Base-by-base conservation (phyloP, 1,140 invertebrate genomes). In the Steinernema feltiae region DNA sequence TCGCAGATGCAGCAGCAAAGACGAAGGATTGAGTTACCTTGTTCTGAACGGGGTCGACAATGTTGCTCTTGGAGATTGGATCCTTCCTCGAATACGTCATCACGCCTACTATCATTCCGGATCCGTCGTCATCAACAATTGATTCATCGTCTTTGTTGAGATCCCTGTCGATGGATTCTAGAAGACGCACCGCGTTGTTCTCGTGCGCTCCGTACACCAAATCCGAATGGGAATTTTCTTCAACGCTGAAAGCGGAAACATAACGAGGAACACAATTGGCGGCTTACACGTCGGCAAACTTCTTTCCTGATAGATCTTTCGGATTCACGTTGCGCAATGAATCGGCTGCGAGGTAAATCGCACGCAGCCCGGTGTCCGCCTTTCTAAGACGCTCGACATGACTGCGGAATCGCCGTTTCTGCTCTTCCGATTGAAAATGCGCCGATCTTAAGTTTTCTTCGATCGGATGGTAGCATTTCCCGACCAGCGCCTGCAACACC, bases 21-120 rank as follows among this genome's bases (percentile, higher is more conserved):
- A 71, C 12, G n/a, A n/a, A 31, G 35, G 30, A 31, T 3, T 71
- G 35, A 3, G 35, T 73, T 41, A 73, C 72, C 2, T 18, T 2
- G 24, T 73, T 73, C 35, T 46, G n/a, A n/a, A 73, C 32, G 17
- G 72, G 72, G 30, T 73, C 35, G 1, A 46, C 35, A 32, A 73
- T 73, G 72, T 73, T 32, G 27, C 24, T 24, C 72, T 73, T 73
- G 27, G 72, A 48, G 72, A 73, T 73, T 2, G 72, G 72, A 53
- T 73, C 72, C 72, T 73, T 73, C 72, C 30, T 69, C 2, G 72
- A 73, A 21, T 73, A 73, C 1, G 31, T 73, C 27, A 48, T 48
- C 27, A 29, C 27, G n/a, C 35, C 32, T 12, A 73, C 72, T 69
- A 41, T 48, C 72, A 73, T 73, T 17, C 24, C 72, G 30, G n/a